phyloP scores from a whole-genome alignment of 53 echinoderm and acorn worm species.

The Holothuria leucospilota region DNA sequence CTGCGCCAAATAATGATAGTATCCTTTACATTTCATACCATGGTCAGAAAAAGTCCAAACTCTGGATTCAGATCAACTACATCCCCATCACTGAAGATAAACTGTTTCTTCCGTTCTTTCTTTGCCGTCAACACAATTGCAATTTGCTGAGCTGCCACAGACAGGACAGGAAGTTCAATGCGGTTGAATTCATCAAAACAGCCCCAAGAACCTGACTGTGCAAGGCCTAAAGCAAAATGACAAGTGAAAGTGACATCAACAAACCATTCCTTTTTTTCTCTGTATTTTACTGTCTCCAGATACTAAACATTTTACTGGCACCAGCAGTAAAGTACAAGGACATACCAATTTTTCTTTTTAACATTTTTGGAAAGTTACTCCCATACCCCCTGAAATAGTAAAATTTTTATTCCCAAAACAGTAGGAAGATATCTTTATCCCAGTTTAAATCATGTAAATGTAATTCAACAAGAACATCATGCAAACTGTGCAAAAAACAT shows the following conservation, averaged over 20 bases:
- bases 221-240: constrained; percentile 73
- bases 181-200: constrained; percentile 99
- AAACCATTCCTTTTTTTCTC: too few species aligned
- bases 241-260: not conserved
- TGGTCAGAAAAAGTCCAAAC: constrained; percentile 98
- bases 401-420: too few species aligned
- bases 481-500: too few species aligned
- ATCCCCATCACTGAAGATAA: constrained; percentile 97
- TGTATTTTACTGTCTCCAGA: too few species aligned
- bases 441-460: too few species aligned
- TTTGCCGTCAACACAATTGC: constrained; percentile 95
- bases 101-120: constrained; percentile 90
- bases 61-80: constrained; percentile 90
- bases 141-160: constrained; percentile 99
- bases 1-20: not conserved
- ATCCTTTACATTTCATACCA: constrained; percentile 61
- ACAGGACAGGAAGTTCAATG: constrained; percentile 94
- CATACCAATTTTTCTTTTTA: too few species aligned
- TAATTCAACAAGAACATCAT: too few species aligned
- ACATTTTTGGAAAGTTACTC: too few species aligned
- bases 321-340: too few species aligned
- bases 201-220: constrained; percentile 98
- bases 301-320: too few species aligned
- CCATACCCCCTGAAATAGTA: too few species aligned
- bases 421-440: too few species aligned